phyloP scores from a whole-genome alignment of 1,140 invertebrate species.

The Cryptotermes secundus region DNA sequence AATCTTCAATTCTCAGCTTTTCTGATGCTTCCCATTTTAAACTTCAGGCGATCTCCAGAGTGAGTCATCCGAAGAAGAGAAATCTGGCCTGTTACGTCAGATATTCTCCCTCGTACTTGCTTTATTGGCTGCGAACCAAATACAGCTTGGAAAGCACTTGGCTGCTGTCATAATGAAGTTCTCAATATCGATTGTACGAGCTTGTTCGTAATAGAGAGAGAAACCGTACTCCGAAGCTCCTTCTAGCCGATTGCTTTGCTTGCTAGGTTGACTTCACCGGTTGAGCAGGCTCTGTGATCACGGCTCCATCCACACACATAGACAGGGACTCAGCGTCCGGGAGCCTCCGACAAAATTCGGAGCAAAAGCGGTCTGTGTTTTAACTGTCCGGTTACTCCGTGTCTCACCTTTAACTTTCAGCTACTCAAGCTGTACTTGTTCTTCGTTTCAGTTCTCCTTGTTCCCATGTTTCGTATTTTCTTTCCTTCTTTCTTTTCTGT shows the following conservation, averaged over 20 bases:
- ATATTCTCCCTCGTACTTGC: not conserved
- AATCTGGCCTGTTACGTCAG: not conserved
- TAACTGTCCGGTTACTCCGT: no score
- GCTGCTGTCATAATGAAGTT: not conserved
- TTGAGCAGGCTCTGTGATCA: not conserved
- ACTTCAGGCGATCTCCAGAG: not conserved
- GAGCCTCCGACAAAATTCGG: no score
- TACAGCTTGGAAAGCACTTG: not conserved
- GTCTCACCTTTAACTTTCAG: no score
- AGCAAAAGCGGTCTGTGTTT: no score
- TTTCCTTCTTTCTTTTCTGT: no score
- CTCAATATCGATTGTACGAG: constrained; percentile 2
- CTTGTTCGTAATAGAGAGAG: not conserved
- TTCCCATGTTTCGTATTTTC: no score
- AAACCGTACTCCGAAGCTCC: not conserved
- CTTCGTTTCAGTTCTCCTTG: no score
- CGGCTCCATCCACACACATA: no score
- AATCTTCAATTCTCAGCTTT: not conserved
- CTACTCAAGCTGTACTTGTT: no score
- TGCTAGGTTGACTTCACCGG: not conserved
- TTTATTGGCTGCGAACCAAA: constrained; percentile 11
- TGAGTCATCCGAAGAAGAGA: not conserved
- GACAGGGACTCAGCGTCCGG: no score
- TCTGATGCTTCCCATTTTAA: not conserved
- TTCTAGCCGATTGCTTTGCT: not conserved